These are phyloP conservation scores for Meloidogyne exigua DNA, from an alignment of 1,140 invertebrate genomes.

Conservation along the genomic window DNA sequence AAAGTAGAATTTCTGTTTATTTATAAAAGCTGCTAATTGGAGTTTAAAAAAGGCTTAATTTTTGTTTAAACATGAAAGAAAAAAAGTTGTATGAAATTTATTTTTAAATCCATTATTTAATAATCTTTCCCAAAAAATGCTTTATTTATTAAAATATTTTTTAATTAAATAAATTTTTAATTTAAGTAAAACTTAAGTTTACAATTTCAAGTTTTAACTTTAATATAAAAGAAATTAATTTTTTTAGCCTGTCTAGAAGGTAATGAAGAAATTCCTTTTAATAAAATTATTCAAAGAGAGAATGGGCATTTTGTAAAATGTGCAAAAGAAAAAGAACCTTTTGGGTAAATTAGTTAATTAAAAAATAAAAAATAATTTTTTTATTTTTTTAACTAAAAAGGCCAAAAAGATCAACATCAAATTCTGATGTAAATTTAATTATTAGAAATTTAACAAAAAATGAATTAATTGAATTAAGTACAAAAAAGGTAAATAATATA, in stretches of 20 bases:
- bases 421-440: slow-evolving; percentile 4
- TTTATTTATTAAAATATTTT: no score
- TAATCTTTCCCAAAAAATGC: no score
- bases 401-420: background rate
- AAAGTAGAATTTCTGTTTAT: no score
- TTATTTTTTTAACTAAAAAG: background rate
- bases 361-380: no score
- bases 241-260: slow-evolving; percentile 40
- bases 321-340: slow-evolving; percentile 6
- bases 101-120: no score
- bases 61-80: no score
- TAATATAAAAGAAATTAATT: background rate
- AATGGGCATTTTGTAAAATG: slow-evolving; percentile 37
- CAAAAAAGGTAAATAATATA: slow-evolving; percentile 33
- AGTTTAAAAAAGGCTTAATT: no score
- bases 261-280: slow-evolving; percentile 27
- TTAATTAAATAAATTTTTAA: background rate
- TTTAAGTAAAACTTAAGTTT: background rate
- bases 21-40: no score
- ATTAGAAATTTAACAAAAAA: slow-evolving; percentile 33
- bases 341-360: background rate
- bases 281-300: slow-evolving; percentile 34
- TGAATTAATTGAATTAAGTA: slow-evolving; percentile 31
- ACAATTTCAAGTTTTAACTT: no score
- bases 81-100: no score